Evolutionary conservation across 2,888 invertebrate genomes (phyloP), one percentile per base, ranked within the genome.

Genomic region (Schrankia costaestrigalis): DNA sequence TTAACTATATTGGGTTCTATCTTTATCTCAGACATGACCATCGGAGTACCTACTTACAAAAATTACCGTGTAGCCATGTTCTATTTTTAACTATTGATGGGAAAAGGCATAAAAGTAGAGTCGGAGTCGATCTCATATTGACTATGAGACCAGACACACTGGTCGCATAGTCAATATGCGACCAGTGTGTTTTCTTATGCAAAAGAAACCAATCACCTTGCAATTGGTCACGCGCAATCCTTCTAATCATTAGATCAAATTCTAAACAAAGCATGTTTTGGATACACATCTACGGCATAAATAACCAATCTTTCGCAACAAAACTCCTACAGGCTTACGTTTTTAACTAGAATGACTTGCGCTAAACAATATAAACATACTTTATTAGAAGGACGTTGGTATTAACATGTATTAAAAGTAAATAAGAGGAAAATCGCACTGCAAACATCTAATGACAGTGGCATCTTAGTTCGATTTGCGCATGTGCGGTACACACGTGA

Each of bases 351-450:
- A 41, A 47, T 41, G 45, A 46, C 44, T 51, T 47, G 52, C 40
- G 35, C 35, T 19, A 13, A 32, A 19, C 31, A 4, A 18, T 17
- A 46, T 41, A 37, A 44, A 39, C 38, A 46, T 31, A 45, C 50
- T 39, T 35, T 31, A 44, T 46, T 35, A 11, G 21, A 77, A 78
- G 76, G 77, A 72, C 75, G 55, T 50, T 51, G 53, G 47, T 54
- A 69, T 74, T 71, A 71, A 67, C 71, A 68, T 60, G 64, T 71
- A 60, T 63, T 60, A 60, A 65, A 72, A 68, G 72, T 68, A 77
- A 78, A 78, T 66, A 75, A 43, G 58, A 70, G 71, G 74, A 76
- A 75, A 74, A 72, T 64, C 56, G 61, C 64, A 71, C 67, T 60
- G 65, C 57, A 68, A 76, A 73, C 61, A 67, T 54, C n/a, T n/a